Percentiles rank a stretch among this genome's conserved stretches.
Evolutionary conservation across 2,113 vertebrate genomes (phyloP).

Genomic region (Mandrillus leucophaeus): DNA sequence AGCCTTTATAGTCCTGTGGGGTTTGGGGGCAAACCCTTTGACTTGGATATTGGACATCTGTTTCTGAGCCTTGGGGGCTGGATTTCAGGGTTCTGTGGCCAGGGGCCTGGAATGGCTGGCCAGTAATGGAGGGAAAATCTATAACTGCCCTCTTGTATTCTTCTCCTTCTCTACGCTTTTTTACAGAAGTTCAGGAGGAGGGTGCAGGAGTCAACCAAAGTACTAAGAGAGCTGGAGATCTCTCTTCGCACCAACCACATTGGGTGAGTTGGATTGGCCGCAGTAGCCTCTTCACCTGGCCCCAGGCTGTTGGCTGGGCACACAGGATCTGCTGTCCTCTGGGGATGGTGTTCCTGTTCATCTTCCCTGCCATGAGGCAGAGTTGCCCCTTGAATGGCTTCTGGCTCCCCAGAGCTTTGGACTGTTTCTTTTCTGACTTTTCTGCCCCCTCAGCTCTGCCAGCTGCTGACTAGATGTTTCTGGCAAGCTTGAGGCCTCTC

Average conservation of each 20-base stretch:
- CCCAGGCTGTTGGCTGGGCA: neutral
- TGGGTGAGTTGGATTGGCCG: constrained; percentile 86
- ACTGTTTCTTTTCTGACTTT: constrained; percentile 32
- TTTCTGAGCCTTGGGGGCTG: neutral
- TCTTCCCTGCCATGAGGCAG: neutral
- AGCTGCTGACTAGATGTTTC: constrained; percentile 55
- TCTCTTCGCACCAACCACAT: constrained; percentile 98
- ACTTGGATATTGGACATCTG: neutral
- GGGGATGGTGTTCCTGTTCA: neutral
- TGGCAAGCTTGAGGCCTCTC: constrained; percentile 59
- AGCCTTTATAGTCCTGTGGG: neutral
- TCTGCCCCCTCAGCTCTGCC: constrained; percentile 14
- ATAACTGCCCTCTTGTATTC: neutral
- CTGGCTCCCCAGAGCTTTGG: constrained; percentile 19
- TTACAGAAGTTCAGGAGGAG: constrained; percentile 95
- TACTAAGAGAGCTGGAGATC: constrained; percentile 96
- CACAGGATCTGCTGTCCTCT: neutral
- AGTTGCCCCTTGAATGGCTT: neutral
- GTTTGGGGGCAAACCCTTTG: neutral
- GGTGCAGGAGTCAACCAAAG: constrained; percentile 97
- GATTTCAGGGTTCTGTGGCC: neutral
- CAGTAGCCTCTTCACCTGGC: neutral
- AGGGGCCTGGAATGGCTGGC: neutral
- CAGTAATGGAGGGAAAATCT: neutral
- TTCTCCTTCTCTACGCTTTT: neutral